Conservation (phyloP, 2,888 invertebrate genomes). For the Malachius bipustulatus region DNA sequence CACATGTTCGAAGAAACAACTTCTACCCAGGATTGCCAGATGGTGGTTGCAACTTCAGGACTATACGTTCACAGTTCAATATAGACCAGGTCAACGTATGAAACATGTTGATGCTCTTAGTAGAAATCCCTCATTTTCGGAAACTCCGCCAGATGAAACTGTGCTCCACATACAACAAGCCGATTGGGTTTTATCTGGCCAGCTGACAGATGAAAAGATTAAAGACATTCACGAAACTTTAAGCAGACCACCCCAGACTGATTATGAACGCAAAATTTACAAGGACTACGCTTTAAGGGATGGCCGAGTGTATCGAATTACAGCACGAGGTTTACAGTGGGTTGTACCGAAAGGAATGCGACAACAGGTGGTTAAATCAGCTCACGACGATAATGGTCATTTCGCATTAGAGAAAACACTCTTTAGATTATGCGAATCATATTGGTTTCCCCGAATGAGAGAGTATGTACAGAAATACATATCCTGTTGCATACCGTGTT, state of each 20-base stretch:
- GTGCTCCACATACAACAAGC: conserved; percentile 15
- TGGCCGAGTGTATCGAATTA: conserved; percentile 16
- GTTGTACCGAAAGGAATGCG: conserved; percentile 28
- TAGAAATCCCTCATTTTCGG: conserved; percentile 11
- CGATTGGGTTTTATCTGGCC: conserved; percentile 20
- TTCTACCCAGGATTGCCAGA: too few relatives aligned
- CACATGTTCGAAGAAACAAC: neutral
- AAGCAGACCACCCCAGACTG: conserved; percentile 14
- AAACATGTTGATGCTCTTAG: conserved; percentile 26
- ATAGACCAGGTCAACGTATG: conserved; percentile 19
- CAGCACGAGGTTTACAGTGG: conserved; percentile 20
- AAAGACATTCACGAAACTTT: conserved; percentile 14
- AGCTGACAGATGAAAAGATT: conserved; percentile 19
- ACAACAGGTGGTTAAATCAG: conserved; percentile 19
- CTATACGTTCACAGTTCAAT: conserved; percentile 18
- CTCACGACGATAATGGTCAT: conserved; percentile 33
- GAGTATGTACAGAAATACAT: conserved; percentile 32
- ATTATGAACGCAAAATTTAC: conserved; percentile 10
- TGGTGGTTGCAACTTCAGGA: conserved; percentile 25
- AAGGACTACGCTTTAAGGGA: conserved; percentile 16
- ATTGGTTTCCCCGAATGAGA: conserved; percentile 33
- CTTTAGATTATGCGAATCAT: conserved; percentile 24
- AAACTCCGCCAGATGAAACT: neutral
- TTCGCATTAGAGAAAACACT: conserved; percentile 29
- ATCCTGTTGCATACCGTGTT: conserved; percentile 30